These are phyloP conservation scores for Conus ventricosus DNA, from an alignment of 1,140 invertebrate genomes.

Conservation along the genomic window DNA sequence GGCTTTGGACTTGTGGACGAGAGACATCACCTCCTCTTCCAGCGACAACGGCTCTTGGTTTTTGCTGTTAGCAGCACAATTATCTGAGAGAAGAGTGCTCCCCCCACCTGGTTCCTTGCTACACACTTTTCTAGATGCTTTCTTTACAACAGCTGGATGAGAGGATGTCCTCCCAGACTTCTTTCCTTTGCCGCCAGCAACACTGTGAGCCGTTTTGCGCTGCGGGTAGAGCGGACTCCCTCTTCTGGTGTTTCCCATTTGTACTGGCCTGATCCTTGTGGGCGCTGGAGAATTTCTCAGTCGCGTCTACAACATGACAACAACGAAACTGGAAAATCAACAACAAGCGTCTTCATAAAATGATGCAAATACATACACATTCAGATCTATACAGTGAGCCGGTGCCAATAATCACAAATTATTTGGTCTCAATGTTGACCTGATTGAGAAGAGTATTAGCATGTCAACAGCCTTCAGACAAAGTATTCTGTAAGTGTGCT, in stretches of 20 bases:
- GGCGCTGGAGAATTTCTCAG: not conserved
- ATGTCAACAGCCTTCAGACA: too few relatives aligned
- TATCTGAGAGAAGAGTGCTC: not conserved
- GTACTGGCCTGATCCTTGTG: not conserved
- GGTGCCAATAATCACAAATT: too few relatives aligned
- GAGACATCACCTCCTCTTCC: constrained; percentile 7
- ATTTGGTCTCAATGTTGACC: too few relatives aligned
- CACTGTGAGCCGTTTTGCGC: not conserved
- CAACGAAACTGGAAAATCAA: too few relatives aligned
- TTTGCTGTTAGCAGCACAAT: not conserved
- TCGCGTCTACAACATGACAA: not conserved
- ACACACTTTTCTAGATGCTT: not conserved
- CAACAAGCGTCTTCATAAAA: too few relatives aligned
- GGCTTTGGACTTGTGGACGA: constrained; percentile 9
- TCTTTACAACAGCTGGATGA: not conserved
- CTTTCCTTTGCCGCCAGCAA: not conserved
- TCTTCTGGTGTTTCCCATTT: not conserved
- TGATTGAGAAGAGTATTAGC: too few relatives aligned
- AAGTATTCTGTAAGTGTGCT: too few relatives aligned
- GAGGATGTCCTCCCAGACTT: not conserved
- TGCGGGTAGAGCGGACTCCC: not conserved
- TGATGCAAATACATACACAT: too few relatives aligned
- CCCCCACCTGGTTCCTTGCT: not conserved
- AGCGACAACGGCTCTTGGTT: not conserved
- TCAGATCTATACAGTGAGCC: too few relatives aligned